Base-by-base conservation (phyloP, 2,113 vertebrate genomes). In the Nanorana parkeri region DNA sequence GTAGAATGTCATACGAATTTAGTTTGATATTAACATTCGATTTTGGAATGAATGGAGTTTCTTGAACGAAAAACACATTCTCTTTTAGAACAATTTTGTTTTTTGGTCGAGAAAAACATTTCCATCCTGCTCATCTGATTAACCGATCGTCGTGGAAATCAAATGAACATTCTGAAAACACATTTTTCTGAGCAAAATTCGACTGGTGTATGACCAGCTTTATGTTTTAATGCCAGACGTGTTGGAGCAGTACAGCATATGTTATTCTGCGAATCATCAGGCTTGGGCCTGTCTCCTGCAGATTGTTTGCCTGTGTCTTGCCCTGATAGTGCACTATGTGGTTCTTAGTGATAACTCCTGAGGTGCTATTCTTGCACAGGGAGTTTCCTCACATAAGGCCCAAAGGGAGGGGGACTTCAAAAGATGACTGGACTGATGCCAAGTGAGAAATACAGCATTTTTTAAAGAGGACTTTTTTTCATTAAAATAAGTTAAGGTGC, bases 321-420 rank as follows among this genome's bases (percentile, higher is more conserved):
- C 26, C 56, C 71, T 82, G 80, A 82, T 82, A 82, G 64, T 82
- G 61, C 21, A 20, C 61, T 58, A 66, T 32, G 29, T 67, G 80
- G 71, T 64, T 26, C 54, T 21, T 41, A 67, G 28, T 75, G 80
- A 82, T 82, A 73, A 82, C 41, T 82, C 41, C 52, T 29, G 71
- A 82, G 80, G 80, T 74, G 69, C 68, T 73, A 51, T 67, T 67
- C 80, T 75, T 65, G 32, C 11, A 67, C 74, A 74, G 80, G 80
- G 80, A 82, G 80, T 82, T 74, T 82, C 80, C 71, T 75, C 54
- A 36, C 29, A 80, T 80, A 56, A 10, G 1, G 23, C 29, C 72
- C 55, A 24, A 20, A 58, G 80, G 71, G 71, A 82, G 69, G 61
- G 63, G 71, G 23, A 68, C 67, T 71, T 69, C 55, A 69, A 41